phyloP scores from a whole-genome alignment of 1,140 invertebrate species.

The Ceratina japonica region DNA sequence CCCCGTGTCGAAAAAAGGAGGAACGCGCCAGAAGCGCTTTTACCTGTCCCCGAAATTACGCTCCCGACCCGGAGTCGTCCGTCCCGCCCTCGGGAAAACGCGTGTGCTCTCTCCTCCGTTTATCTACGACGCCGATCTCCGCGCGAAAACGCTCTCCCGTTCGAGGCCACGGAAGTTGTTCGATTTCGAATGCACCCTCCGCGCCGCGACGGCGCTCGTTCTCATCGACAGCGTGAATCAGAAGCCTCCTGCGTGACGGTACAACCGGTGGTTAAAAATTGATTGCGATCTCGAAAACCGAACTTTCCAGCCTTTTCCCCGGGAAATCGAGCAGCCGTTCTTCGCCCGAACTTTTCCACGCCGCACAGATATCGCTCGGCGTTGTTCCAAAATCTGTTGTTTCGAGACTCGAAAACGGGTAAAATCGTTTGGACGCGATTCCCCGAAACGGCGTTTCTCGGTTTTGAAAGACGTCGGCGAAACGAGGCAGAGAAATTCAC shows the following conservation, averaged over 20 bases:
- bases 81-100: not conserved
- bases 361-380: not conserved
- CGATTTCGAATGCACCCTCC: slow-evolving; percentile 43
- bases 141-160: slow-evolving; percentile 12
- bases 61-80: not conserved
- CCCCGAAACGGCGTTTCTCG: not conserved
- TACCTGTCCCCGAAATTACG: not conserved
- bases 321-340: not conserved
- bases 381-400: no score
- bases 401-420: no score
- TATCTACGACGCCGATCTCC: slow-evolving; percentile 2
- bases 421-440: not conserved
- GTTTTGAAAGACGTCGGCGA: slow-evolving; percentile 19
- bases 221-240: slow-evolving; percentile 38
- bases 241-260: slow-evolving; percentile 36
- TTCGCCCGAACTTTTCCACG: not conserved
- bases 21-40: no score
- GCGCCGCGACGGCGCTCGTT: not conserved
- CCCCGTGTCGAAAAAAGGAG: not conserved
- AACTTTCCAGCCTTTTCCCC: slow-evolving; percentile 28
- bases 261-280: slow-evolving; percentile 37
- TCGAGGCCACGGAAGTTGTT: slow-evolving; percentile 21
- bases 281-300: slow-evolving; percentile 36
- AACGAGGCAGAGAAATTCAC: slow-evolving; percentile 27
- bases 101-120: not conserved